Evolutionary conservation across 2,888 invertebrate genomes (phyloP).

Genomic region (Trachelus tabidus): DNA sequence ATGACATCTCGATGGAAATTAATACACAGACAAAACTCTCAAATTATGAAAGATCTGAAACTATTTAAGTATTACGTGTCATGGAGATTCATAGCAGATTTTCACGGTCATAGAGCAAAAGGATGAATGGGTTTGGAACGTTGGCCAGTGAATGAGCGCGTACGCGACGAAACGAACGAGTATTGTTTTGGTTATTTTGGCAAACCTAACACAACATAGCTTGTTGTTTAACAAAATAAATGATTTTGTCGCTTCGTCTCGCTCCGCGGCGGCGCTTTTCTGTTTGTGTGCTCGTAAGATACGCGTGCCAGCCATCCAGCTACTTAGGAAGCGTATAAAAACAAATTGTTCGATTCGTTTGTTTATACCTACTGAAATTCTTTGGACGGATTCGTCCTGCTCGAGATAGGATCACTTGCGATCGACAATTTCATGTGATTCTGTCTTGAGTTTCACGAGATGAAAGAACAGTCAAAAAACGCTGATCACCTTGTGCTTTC

Average conservation of each 20-base stretch:
- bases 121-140: constrained; percentile 33
- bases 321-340: constrained; percentile 47
- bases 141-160: constrained; percentile 33
- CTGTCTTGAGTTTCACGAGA: constrained; percentile 1
- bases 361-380: constrained; percentile 33
- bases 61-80: background rate
- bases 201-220: constrained; percentile 62
- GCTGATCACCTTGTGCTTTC: too few species aligned
- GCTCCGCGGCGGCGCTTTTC: background rate
- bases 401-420: too few species aligned
- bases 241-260: constrained; percentile 57
- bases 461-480: background rate
- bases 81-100: constrained; percentile 3
- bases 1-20: too few species aligned
- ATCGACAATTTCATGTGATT: too few species aligned
- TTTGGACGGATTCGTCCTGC: background rate
- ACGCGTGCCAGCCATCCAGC: constrained; percentile 43
- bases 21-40: too few species aligned
- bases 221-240: constrained; percentile 65
- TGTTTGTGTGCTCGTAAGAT: constrained; percentile 22
- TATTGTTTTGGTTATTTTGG: constrained; percentile 64
- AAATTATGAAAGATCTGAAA: too few species aligned
- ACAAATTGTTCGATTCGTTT: constrained; percentile 52
- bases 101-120: constrained; percentile 15
- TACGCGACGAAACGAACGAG: constrained; percentile 28